Conservation (phyloP, 2,113 vertebrate genomes). For the Megatriorchis doriae region DNA sequence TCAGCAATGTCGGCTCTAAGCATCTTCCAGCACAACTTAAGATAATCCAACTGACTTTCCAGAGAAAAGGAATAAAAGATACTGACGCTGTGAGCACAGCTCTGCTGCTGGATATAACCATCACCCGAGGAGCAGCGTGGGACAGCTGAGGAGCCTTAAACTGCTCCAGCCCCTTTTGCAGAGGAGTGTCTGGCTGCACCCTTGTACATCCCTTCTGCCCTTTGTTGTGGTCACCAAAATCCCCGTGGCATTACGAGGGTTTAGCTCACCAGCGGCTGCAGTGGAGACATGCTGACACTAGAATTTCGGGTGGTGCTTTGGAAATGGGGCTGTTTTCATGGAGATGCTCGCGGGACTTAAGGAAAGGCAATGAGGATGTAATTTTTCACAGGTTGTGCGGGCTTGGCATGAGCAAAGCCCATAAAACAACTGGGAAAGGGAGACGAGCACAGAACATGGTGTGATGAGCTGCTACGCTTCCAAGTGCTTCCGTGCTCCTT, state of each 20-base stretch:
- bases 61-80: background rate
- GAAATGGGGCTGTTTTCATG: background rate
- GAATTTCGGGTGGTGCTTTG: background rate
- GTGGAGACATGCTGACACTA: background rate
- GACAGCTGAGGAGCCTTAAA: background rate
- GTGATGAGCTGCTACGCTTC: background rate
- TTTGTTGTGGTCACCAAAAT: background rate
- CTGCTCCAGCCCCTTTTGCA: background rate
- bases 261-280: background rate
- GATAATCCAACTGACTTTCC: background rate
- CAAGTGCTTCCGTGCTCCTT: background rate
- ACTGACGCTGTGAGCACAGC: background rate
- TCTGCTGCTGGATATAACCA: background rate
- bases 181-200: background rate
- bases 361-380: background rate
- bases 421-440: background rate
- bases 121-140: fast-evolving
- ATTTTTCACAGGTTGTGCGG: fast-evolving
- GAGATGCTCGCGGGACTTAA: background rate
- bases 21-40: background rate
- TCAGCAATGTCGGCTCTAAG: background rate
- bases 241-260: fast-evolving
- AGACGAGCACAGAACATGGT: fast-evolving
- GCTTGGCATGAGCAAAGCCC: background rate
- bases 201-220: background rate